Evolutionary conservation across 2,113 vertebrate genomes (phyloP).

Genomic region (Calonectris borealis): DNA sequence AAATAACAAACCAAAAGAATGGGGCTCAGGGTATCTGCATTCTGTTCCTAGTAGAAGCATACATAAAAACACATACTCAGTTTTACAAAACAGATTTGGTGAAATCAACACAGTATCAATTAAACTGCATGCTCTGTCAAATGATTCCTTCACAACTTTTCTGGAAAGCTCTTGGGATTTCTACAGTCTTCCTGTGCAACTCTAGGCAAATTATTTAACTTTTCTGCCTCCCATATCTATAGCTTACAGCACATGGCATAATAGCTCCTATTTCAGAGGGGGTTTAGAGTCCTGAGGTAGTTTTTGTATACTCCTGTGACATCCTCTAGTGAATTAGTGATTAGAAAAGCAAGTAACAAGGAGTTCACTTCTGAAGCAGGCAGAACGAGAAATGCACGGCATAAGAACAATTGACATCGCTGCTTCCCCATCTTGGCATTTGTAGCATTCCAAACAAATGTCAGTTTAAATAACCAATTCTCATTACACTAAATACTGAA

Average conservation of each 20-base stretch:
- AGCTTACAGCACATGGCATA: not conserved
- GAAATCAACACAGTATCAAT: not conserved
- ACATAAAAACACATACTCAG: not conserved
- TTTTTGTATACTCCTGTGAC: not conserved
- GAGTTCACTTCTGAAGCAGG: not conserved
- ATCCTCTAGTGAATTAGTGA: not conserved
- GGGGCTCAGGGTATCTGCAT: not conserved
- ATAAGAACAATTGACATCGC: not conserved
- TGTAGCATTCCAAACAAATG: conserved; percentile 4
- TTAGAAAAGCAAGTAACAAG: not conserved
- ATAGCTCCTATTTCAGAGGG: not conserved
- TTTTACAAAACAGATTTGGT: not conserved
- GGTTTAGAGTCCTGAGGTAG: not conserved
- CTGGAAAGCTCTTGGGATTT: not conserved
- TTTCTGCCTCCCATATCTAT: not conserved
- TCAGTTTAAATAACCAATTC: conserved; percentile 40
- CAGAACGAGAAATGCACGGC: not conserved
- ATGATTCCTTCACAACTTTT: not conserved
- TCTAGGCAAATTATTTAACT: not conserved
- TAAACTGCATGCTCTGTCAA: not conserved
- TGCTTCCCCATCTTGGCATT: not conserved
- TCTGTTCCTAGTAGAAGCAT: not conserved
- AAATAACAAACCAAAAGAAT: not conserved
- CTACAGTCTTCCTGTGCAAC: not conserved
- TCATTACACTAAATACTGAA: conserved; percentile 4